Evolutionary conservation across 2,113 vertebrate species (phyloP).

Genomic region (Limnothrissa miodon): DNA sequence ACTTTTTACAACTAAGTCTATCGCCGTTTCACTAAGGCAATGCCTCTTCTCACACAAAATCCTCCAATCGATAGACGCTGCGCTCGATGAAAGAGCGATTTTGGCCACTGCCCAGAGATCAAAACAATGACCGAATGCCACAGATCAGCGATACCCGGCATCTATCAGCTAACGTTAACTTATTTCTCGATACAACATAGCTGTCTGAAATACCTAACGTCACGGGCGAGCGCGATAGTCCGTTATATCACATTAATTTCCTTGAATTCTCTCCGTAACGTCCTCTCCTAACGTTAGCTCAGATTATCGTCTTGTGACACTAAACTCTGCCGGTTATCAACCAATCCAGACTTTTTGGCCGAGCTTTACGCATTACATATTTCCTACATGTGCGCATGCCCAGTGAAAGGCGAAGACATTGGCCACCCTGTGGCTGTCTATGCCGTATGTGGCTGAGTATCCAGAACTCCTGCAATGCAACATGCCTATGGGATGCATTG

Average conservation of each 20-base stretch:
- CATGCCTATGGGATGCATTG: too few relatives aligned
- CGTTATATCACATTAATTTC: background rate
- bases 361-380: background rate
- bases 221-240: background rate
- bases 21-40: background rate
- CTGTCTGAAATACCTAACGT: background rate
- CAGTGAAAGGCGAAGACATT: background rate
- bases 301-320: background rate
- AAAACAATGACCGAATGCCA: background rate
- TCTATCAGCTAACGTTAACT: background rate
- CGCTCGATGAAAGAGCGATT: background rate
- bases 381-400: background rate
- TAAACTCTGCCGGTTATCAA: background rate
- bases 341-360: background rate
- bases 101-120: background rate
- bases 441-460: too few relatives aligned
- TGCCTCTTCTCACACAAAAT: background rate
- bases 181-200: background rate
- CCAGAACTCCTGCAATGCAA: too few relatives aligned
- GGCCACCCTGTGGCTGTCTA: constrained; percentile 1
- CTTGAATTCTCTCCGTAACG: background rate
- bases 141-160: background rate
- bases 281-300: background rate
- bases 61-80: background rate
- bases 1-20: background rate